These are phyloP conservation scores for Endomychus coccineus DNA, from an alignment of 2,888 invertebrate species.

Conservation along the genomic window DNA sequence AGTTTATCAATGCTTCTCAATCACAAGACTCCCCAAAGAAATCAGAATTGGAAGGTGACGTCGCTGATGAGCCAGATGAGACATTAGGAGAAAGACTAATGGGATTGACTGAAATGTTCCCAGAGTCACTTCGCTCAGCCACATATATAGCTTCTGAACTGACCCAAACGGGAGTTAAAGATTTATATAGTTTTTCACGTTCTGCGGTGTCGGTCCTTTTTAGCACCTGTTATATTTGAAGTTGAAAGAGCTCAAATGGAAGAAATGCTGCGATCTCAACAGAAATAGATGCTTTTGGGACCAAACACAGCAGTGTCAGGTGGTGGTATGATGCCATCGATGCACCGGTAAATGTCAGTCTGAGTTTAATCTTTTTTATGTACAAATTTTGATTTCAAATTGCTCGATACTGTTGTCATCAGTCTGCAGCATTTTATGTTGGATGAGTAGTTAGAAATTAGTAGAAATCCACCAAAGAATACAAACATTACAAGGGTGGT, in stretches of 20 bases:
- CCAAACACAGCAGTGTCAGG: conserved; percentile 74
- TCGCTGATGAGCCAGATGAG: conserved; percentile 83
- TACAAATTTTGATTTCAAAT: conserved; percentile 13
- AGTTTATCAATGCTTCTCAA: too few relatives aligned
- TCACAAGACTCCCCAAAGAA: too few relatives aligned
- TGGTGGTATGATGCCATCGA: conserved; percentile 58
- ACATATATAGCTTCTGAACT: conserved; percentile 52
- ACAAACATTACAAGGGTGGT: too few relatives aligned
- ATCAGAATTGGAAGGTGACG: too few relatives aligned
- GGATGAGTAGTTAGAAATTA: too few relatives aligned
- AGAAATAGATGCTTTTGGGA: conserved; percentile 83
- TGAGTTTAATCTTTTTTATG: conserved; percentile 7
- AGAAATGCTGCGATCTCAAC: conserved; percentile 88
- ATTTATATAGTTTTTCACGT: conserved; percentile 68
- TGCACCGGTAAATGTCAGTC: conserved; percentile 48
- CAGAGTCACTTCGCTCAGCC: conserved; percentile 68
- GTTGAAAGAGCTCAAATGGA: conserved; percentile 91
- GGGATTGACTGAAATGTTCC: conserved; percentile 97
- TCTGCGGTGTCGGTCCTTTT: conserved; percentile 86
- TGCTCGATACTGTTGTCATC: conserved; percentile 11
- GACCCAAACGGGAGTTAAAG: conserved; percentile 57
- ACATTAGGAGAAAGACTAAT: conserved; percentile 77
- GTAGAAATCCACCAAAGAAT: too few relatives aligned
- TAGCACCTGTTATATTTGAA: conserved; percentile 93
- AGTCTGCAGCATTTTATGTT: too few relatives aligned